Conservation (phyloP, 2,888 invertebrate species). For the Aspidiotus destructor region DNA sequence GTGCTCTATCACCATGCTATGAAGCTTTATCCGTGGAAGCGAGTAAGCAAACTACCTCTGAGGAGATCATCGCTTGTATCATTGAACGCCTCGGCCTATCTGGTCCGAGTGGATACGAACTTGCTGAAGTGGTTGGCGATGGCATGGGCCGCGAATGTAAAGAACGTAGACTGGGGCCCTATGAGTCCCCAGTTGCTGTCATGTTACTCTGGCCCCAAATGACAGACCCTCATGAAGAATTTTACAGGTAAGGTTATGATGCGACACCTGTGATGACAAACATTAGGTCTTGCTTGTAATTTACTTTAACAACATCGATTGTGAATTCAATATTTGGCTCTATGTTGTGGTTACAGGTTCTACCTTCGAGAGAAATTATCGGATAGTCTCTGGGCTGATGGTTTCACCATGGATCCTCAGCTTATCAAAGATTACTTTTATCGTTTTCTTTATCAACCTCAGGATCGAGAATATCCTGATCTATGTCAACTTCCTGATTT, state of each 20-base stretch:
- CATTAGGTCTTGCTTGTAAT: background rate
- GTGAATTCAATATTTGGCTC: no score
- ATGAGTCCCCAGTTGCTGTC: slow-evolving; percentile 70
- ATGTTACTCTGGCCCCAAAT: slow-evolving; percentile 74
- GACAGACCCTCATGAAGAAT: slow-evolving; percentile 44
- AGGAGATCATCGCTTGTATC: slow-evolving; percentile 83
- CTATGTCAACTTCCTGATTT: slow-evolving; percentile 90
- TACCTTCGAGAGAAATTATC: slow-evolving; percentile 77
- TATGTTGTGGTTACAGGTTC: slow-evolving; percentile 52
- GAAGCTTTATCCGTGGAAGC: slow-evolving; percentile 84
- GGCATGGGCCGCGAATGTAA: slow-evolving; percentile 83
- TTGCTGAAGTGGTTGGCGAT: slow-evolving; percentile 80
- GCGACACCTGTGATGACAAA: background rate
- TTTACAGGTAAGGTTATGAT: slow-evolving; percentile 42
- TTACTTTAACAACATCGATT: background rate
- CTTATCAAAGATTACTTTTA: slow-evolving; percentile 86
- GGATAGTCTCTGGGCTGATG: slow-evolving; percentile 77
- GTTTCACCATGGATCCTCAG: slow-evolving; percentile 81
- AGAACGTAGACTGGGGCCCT: slow-evolving; percentile 72
- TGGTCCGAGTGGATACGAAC: slow-evolving; percentile 56
- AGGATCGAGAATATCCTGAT: slow-evolving; percentile 89
- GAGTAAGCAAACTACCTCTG: slow-evolving; percentile 81
- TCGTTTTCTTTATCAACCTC: slow-evolving; percentile 80
- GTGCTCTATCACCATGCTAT: slow-evolving; percentile 75
- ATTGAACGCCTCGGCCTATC: slow-evolving; percentile 59